Evolutionary conservation across 2,888 invertebrate genomes (phyloP).

Genomic region (Phlogophora meticulosa): DNA sequence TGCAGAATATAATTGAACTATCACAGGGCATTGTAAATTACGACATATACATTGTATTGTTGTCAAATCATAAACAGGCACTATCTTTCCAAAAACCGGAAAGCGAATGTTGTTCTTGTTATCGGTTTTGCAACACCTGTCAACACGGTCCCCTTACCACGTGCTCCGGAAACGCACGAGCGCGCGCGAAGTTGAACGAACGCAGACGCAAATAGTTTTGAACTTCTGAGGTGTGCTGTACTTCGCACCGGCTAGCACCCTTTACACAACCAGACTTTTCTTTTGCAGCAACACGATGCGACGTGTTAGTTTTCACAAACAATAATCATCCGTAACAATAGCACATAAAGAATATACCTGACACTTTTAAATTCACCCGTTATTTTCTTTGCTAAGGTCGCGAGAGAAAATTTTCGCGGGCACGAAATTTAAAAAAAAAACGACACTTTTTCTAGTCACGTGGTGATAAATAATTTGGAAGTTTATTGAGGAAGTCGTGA

Average conservation of each 20-base stretch:
- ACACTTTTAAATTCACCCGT: conserved; percentile 41
- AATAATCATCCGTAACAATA: conserved; percentile 48
- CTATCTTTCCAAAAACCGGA: conserved; percentile 39
- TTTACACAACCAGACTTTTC: conserved; percentile 55
- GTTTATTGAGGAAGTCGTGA: conserved; percentile 83
- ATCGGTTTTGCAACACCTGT: conserved; percentile 76
- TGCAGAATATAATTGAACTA: background rate
- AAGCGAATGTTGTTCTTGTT: conserved; percentile 53
- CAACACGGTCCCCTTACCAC: conserved; percentile 76
- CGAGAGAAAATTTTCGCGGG: conserved; percentile 20
- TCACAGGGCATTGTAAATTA: background rate
- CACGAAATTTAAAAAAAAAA: conserved; percentile 4
- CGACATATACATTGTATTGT: conserved; percentile 16
- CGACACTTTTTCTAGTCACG: conserved; percentile 62
- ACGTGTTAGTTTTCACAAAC: conserved; percentile 42
- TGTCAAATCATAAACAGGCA: conserved; percentile 28
- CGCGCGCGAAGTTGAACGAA: conserved; percentile 75
- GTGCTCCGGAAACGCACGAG: conserved; percentile 84
- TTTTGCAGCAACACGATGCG: conserved; percentile 39
- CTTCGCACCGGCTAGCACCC: conserved; percentile 71
- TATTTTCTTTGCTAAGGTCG: conserved; percentile 28
- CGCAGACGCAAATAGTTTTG: conserved; percentile 86
- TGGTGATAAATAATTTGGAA: conserved; percentile 70
- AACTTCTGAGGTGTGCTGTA: conserved; percentile 76
- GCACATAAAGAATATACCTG: conserved; percentile 30